phyloP scores from a whole-genome alignment of 2,888 invertebrate genomes.

The Lucinisca nassula region DNA sequence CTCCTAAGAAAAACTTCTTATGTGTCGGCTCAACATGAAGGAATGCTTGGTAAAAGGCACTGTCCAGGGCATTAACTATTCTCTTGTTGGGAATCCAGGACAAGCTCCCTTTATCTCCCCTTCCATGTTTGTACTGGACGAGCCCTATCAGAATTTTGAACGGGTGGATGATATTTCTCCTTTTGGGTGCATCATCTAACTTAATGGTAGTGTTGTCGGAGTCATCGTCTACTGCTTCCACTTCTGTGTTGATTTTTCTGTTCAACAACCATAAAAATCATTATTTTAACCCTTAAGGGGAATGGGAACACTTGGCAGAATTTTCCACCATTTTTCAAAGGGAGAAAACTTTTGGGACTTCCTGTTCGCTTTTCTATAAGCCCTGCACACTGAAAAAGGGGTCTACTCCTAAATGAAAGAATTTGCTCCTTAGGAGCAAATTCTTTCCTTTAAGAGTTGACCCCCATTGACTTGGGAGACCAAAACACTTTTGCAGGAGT shows the following conservation, averaged over 20 bases:
- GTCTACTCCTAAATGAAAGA: no score
- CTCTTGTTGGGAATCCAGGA: conserved; percentile 80
- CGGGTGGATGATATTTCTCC: conserved; percentile 83
- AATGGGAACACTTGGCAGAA: no score
- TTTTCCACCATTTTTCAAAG: no score
- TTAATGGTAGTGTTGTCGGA: not conserved
- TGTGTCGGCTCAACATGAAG: conserved; percentile 89
- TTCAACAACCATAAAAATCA: no score
- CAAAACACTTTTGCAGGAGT: no score
- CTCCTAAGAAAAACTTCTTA: conserved; percentile 90
- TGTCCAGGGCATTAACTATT: conserved; percentile 81
- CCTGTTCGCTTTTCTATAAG: no score
- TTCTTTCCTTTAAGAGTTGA: no score
- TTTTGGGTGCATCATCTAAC: not conserved
- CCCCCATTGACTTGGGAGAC: no score
- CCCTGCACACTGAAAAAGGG: no score
- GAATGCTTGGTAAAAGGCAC: conserved; percentile 87
- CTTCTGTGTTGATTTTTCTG: conserved; percentile 1
- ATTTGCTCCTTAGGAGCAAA: no score
- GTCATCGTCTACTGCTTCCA: not conserved
- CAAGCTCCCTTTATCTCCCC: conserved; percentile 85
- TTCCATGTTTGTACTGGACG: conserved; percentile 81
- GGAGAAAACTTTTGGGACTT: no score
- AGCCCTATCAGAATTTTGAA: conserved; percentile 85
- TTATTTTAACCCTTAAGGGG: no score